Conservation (phyloP, 30 jellyfish, hydroid and myxozoan genomes). For the Euphysa ruthae region DNA sequence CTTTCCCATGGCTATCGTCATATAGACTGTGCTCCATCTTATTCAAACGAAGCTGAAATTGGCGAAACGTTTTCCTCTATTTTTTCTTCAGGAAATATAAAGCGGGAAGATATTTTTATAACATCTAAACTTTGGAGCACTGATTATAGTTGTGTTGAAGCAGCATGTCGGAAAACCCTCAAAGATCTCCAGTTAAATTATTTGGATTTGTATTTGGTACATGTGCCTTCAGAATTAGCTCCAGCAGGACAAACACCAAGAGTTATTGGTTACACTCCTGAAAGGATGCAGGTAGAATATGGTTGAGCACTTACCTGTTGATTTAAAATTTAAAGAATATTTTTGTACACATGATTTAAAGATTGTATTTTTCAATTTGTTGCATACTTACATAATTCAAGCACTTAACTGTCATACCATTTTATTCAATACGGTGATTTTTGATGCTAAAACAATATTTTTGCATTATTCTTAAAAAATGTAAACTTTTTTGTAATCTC, state of each 20-base stretch:
- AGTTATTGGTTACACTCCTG: conserved; percentile 25
- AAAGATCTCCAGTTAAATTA: conserved; percentile 74
- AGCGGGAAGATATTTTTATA: conserved; percentile 70
- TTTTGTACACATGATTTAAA: too few species aligned
- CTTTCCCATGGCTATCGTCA: conserved; percentile 73
- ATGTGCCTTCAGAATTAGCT: conserved; percentile 27
- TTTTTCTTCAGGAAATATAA: conserved; percentile 51
- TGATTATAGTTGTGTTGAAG: conserved; percentile 39
- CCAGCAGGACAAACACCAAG: conserved; percentile 3
- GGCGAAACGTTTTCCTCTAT: conserved; percentile 59
- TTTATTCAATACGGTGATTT: too few species aligned
- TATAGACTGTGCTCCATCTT: conserved; percentile 82
- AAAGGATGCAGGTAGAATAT: conserved; percentile 17
- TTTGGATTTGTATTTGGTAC: conserved; percentile 69
- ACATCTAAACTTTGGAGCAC: conserved; percentile 73
- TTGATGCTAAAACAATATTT: too few species aligned
- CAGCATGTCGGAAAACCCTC: conserved; percentile 65
- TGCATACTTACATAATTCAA: too few species aligned
- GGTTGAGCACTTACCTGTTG: too few species aligned
- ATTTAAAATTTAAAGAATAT: too few species aligned
- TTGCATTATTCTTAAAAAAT: too few species aligned
- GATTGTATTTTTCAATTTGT: too few species aligned
- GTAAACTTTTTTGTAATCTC: too few species aligned
- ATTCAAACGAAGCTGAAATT: conserved; percentile 67
- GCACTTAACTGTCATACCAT: too few species aligned